Evolutionary conservation across 1,140 invertebrate species (phyloP).

Genomic region (Saccostrea echinata): DNA sequence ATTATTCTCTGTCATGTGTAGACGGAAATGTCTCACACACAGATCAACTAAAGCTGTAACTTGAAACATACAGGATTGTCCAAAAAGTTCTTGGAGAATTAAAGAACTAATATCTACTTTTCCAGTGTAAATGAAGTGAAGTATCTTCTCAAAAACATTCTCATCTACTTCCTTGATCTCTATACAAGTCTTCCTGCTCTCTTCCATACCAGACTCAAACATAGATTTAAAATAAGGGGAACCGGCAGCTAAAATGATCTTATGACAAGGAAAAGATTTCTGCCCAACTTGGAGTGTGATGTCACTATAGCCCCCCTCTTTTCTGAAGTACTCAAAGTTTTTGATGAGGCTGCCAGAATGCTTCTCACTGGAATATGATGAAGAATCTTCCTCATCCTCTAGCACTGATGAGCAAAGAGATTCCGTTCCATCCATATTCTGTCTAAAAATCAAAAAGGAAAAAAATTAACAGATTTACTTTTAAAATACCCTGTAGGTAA

Average conservation of each 20-base stretch:
- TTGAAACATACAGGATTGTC: constrained; percentile 75
- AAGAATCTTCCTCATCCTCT: not conserved
- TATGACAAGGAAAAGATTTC: constrained; percentile 72
- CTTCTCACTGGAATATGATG: constrained; percentile 65
- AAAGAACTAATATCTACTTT: constrained; percentile 68
- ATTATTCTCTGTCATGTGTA: constrained; percentile 73
- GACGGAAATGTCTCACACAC: constrained; percentile 73
- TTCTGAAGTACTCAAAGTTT: constrained; percentile 72
- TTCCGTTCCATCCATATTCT: not conserved
- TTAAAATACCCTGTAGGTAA: not conserved
- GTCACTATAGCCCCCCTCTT: constrained; percentile 72
- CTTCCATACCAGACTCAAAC: constrained; percentile 77
- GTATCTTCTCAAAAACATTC: constrained; percentile 71
- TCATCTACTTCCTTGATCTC: constrained; percentile 72
- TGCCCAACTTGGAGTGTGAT: constrained; percentile 69
- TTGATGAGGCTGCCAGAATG: constrained; percentile 70
- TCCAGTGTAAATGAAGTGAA: constrained; percentile 76
- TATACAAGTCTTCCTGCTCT: constrained; percentile 71
- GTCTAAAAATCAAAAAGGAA: not conserved
- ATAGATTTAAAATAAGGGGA: constrained; percentile 76
- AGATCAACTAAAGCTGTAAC: constrained; percentile 70
- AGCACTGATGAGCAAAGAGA: not conserved
- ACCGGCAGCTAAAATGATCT: constrained; percentile 73
- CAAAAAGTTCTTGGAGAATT: constrained; percentile 73
- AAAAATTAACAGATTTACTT: not conserved